phyloP scores from a whole-genome alignment of 2,888 invertebrate genomes.

The Caenorhabditis imperialis region DNA sequence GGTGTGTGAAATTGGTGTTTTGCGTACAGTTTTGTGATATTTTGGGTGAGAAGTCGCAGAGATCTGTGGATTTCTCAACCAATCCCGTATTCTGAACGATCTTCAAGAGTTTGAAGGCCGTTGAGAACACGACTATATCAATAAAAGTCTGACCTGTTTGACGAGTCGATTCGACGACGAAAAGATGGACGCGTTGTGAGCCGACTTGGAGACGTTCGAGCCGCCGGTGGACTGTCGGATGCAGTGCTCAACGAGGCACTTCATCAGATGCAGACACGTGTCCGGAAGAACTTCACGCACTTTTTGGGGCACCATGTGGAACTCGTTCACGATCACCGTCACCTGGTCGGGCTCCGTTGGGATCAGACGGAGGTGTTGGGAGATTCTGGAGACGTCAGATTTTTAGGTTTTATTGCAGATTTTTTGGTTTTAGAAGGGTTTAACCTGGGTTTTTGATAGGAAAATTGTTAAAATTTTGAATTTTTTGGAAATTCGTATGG shows the following conservation, averaged over 20 bases:
- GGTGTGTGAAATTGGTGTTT: no score
- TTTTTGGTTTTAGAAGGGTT: neutral
- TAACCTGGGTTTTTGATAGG: no score
- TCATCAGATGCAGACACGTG: slow-evolving; percentile 70
- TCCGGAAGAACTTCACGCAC: slow-evolving; percentile 72
- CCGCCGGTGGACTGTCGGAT: slow-evolving; percentile 35
- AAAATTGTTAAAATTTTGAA: no score
- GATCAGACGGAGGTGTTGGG: slow-evolving; percentile 53
- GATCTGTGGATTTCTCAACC: no score
- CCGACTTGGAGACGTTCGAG: slow-evolving; percentile 1
- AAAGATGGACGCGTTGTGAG: slow-evolving; percentile 22
- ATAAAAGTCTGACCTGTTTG: no score
- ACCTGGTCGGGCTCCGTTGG: slow-evolving; percentile 59
- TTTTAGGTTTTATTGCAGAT: neutral
- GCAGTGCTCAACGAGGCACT: slow-evolving; percentile 64
- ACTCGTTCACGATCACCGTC: slow-evolving; percentile 62
- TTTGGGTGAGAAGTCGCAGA: no score
- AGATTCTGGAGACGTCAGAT: slow-evolving; percentile 37
- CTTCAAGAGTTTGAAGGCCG: no score
- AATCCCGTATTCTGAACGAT: no score
- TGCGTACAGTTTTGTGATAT: no score
- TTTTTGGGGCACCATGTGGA: slow-evolving; percentile 70
- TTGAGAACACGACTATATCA: no score
- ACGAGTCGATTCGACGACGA: slow-evolving; percentile 40
- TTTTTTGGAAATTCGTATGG: no score